Evolutionary conservation across 1,140 invertebrate species (phyloP), one percentile per base, ranked within the genome.

Genomic region (Pseudomyrmex concolor): DNA sequence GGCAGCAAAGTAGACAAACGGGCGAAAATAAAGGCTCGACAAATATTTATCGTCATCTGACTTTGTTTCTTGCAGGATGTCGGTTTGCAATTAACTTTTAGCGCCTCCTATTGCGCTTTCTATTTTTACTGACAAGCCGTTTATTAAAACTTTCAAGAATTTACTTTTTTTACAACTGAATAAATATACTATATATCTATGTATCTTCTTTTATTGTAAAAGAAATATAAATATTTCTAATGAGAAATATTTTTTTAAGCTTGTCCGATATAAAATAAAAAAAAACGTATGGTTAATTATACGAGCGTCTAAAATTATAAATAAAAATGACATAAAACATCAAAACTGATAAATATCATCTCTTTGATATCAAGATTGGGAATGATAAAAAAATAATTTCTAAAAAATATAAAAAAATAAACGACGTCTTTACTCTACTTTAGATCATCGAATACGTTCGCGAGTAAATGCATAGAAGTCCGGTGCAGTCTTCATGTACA

Each of bases 391-490:
- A 19, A 7, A 51, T 22, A 64, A 19, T 54, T 10, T 25, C 2
- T n/a, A 5, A 0, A 43, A 15, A 0, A 2, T 72, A 34, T 45
- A 8, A 25, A 22, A 57, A 43, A 43, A 25, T 34, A 15, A 59
- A 25, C n/a, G 22, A 50, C 15, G 15, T 10, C 10, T n/a, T 70
- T 59, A 48, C 25, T 50, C 48, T 9, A 12, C 19, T 34, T 34
- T 34, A 34, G 34, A 17, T 77, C 19, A 48, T 73, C 15, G 57
- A 62, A 50, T 17, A 48, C 25, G n/a, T 17, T 34, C n/a, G 7
- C 25, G 51, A 76, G 22, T 78, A 76, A 59, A 63, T 51, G 67
- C 43, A 17, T 64, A 43, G 50, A 74, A 62, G 84, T 84, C 77
- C 62, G 64, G 17, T 34, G 51, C 13, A 51, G 25, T 15, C 51